These are phyloP conservation scores for Onthophagus taurus DNA, from an alignment of 1,140 invertebrate species.

Conservation along the genomic window DNA sequence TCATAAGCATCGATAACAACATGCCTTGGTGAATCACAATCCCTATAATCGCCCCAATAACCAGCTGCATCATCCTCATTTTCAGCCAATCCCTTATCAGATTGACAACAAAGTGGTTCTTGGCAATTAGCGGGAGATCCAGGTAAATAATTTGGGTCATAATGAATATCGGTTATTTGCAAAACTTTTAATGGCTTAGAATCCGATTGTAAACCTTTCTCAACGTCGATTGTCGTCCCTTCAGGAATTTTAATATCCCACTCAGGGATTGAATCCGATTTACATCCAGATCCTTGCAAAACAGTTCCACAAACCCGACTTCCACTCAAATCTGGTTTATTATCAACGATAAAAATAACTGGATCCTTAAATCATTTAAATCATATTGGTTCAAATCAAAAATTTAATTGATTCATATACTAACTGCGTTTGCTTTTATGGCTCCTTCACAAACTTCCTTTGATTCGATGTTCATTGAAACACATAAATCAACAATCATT, in stretches of 20 bases:
- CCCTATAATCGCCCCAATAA: slow-evolving; percentile 66
- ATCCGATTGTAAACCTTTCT: not conserved
- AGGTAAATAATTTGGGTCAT: slow-evolving; percentile 59
- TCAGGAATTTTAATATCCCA: slow-evolving; percentile 47
- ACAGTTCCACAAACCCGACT: slow-evolving; percentile 46
- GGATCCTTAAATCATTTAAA: slow-evolving; percentile 42
- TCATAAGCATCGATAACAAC: slow-evolving; percentile 50
- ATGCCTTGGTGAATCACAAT: slow-evolving; percentile 62
- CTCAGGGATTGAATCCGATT: slow-evolving; percentile 36
- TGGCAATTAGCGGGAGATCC: slow-evolving; percentile 58
- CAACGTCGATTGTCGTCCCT: slow-evolving; percentile 14
- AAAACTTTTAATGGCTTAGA: slow-evolving; percentile 44
- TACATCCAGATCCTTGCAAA: slow-evolving; percentile 40
- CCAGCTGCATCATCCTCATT: slow-evolving; percentile 46
- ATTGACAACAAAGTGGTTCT: slow-evolving; percentile 64
- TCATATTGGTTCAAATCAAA: not conserved
- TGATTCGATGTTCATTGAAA: slow-evolving; percentile 43
- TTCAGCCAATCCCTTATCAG: slow-evolving; percentile 19
- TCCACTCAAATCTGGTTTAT: slow-evolving; percentile 38
- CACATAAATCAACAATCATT: slow-evolving; percentile 39
- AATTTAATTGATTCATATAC: too few species aligned
- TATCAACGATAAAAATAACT: slow-evolving; percentile 45
- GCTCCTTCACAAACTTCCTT: slow-evolving; percentile 47
- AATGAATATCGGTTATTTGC: slow-evolving; percentile 73
- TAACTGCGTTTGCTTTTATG: slow-evolving; percentile 43